Conservation (phyloP, 2,113 vertebrate genomes). For the Andinoacara biseriatus region DNA sequence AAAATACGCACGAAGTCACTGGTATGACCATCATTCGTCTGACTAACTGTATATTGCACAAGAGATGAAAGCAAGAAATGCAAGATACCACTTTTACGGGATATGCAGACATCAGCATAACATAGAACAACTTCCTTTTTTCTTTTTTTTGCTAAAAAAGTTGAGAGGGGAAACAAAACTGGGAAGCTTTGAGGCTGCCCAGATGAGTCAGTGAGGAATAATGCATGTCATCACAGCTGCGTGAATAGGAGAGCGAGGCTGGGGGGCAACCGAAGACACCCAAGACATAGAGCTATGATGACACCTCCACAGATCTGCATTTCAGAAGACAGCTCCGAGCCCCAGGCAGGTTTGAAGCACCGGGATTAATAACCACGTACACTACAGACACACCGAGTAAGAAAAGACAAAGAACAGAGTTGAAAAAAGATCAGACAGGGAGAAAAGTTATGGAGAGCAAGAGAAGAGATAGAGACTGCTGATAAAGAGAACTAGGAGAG, state of each 20-base stretch:
- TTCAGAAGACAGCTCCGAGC: conserved; percentile 70
- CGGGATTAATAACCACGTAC: conserved; percentile 67
- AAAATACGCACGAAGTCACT: conserved; percentile 18
- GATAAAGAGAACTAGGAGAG: conserved; percentile 16
- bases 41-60: conserved; percentile 12
- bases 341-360: conserved; percentile 54
- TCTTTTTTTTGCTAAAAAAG: background rate
- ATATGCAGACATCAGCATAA: conserved; percentile 57
- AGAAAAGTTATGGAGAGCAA: conserved; percentile 27
- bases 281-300: conserved; percentile 70
- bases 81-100: conserved; percentile 2
- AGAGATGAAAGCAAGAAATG: conserved; percentile 12
- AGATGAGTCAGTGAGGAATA: conserved; percentile 74
- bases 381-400: conserved; percentile 31
- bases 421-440: background rate
- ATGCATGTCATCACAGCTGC: conserved; percentile 65
- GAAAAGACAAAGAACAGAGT: conserved; percentile 30
- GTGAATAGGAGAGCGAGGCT: conserved; percentile 66
- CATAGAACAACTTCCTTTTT: conserved; percentile 24
- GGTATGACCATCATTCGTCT: conserved; percentile 51
- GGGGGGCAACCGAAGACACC: conserved; percentile 68
- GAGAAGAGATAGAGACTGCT: background rate
- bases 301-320: conserved; percentile 75
- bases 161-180: conserved; percentile 43
- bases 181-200: conserved; percentile 38